These are phyloP conservation scores for Drosophila ogumai DNA, from an alignment of 1,140 invertebrate genomes.

Conservation along the genomic window DNA sequence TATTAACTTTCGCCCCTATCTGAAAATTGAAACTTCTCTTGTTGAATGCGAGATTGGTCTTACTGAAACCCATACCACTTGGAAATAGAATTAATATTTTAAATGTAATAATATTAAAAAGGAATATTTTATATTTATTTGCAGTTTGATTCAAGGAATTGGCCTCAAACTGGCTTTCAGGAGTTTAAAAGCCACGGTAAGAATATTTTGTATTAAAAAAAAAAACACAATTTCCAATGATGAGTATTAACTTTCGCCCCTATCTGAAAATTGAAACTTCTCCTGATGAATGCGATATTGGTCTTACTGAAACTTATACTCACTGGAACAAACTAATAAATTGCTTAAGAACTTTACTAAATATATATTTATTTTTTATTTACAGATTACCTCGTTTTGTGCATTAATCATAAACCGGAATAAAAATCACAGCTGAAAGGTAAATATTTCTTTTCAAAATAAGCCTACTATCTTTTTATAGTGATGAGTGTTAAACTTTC, in stretches of 20 bases:
- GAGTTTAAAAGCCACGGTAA: slow-evolving; percentile 1
- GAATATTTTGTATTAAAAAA: not conserved
- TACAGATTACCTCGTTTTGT: not conserved
- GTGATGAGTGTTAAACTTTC: slow-evolving; percentile 63
- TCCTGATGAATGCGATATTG: slow-evolving; percentile 63
- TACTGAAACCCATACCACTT: slow-evolving; percentile 45
- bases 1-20: slow-evolving; percentile 68
- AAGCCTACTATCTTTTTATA: not conserved
- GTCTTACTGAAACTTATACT: slow-evolving; percentile 58
- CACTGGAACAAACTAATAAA: not conserved
- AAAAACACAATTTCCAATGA: not conserved
- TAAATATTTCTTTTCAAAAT: not conserved
- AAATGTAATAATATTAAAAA: not conserved
- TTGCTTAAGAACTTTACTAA: not conserved
- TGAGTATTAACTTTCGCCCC: slow-evolving; percentile 68
- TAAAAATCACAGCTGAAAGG: not conserved
- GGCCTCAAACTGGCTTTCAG: not conserved
- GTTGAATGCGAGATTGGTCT: slow-evolving; percentile 66
- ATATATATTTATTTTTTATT: not conserved
- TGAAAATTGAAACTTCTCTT: slow-evolving; percentile 64
- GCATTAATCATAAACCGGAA: not conserved
- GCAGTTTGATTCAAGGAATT: not conserved
- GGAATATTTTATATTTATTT: slow-evolving; percentile 1
- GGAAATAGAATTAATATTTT: not conserved
- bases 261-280: slow-evolving; percentile 67